Evolutionary conservation across 2,113 vertebrate species (phyloP), one percentile per base, ranked within the genome.

Genomic region (Sander lucioperca): DNA sequence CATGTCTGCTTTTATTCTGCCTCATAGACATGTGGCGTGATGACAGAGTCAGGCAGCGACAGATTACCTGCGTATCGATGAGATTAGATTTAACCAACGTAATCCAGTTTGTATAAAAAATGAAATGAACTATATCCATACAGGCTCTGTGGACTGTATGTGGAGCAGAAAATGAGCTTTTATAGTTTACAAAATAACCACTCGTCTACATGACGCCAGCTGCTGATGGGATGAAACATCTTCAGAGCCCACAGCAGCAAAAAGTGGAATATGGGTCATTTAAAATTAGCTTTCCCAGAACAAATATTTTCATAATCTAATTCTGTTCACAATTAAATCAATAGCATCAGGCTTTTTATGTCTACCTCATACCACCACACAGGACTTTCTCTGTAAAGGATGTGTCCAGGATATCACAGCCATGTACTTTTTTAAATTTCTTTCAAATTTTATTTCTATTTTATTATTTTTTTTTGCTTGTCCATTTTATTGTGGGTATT

Each of bases 211-310:
- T 54, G 8, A 33, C 39, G 45, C 14, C 64, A 57, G 43, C 48
- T 54, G 72, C 54, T 50, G 21, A 53, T 7, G 30, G 50, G 61
- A 62, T 36, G 25, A 69, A 63, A 58, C 71, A 21, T 75, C 54
- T 67, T 39, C 33, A 72, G 4, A 19, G 9, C 65, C 69, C 14
- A 45, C 59, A 36, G 81, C 77, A 15, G 62, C 73, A 51, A n/a
- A 21, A 57, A 77, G 47, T 23, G 33, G 43, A 74, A 81, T 81
- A 45, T 88, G 70, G 65, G 53, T 82, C 56, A 65, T 72, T 81
- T 77, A 57, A 73, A 71, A 82, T 57, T 59, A 85, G 70, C 47
- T 45, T 18, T 19, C 21, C n/a, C 56, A 54, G 33, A 77, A 54
- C 66, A 53, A 74, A 68, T 69, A 57, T 58, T 48, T 57, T 54